These are phyloP conservation scores for Aspidiotus rigidus DNA, from an alignment of 2,888 invertebrate genomes.

Conservation along the genomic window DNA sequence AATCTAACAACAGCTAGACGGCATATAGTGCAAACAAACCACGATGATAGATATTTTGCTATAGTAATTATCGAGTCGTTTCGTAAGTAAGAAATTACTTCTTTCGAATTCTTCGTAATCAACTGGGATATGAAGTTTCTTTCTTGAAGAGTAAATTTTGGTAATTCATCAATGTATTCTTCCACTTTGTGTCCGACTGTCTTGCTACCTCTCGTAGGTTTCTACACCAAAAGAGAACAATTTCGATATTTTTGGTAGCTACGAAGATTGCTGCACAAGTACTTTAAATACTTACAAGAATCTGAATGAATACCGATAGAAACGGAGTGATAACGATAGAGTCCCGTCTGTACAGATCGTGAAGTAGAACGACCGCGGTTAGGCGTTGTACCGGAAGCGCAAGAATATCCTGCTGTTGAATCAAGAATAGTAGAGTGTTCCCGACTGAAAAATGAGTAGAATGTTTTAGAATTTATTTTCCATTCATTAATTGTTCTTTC, in stretches of 20 bases:
- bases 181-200: conserved; percentile 27
- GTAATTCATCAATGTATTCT: conserved; percentile 30
- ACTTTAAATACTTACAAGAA: conserved; percentile 48
- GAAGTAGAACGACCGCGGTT: conserved; percentile 57
- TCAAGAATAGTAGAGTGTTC: conserved; percentile 52
- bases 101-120: conserved; percentile 31
- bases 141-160: conserved; percentile 29
- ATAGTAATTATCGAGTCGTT: background rate
- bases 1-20: no score
- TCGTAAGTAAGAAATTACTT: conserved; percentile 17
- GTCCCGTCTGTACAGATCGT: conserved; percentile 62
- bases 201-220: conserved; percentile 25
- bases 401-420: conserved; percentile 62
- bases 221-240: conserved; percentile 6
- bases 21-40: no score
- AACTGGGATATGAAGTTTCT: conserved; percentile 34
- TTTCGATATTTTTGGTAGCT: background rate
- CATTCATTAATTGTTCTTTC: background rate
- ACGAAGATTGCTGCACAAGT: background rate
- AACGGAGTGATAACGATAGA: conserved; percentile 60
- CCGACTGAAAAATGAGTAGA: conserved; percentile 46
- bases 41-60: background rate
- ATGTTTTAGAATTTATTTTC: background rate
- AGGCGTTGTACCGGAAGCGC: conserved; percentile 58
- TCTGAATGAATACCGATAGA: conserved; percentile 57